Base-by-base conservation (phyloP, 1,140 invertebrate genomes). In the Trialeurodes vaporariorum region DNA sequence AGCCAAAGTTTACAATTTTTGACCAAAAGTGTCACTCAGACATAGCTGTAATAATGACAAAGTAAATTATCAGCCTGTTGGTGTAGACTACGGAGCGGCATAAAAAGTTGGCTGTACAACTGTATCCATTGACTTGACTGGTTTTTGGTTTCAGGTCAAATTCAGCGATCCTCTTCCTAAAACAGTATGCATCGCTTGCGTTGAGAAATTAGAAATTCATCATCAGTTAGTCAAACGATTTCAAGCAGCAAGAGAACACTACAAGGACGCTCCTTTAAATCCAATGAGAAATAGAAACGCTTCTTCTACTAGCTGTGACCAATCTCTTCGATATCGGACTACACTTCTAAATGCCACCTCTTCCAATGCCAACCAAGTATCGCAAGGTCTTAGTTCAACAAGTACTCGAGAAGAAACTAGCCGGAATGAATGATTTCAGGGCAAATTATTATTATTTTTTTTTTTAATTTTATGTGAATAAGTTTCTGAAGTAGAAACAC, bases 61-160 rank as follows among this genome's bases (percentile, higher is more conserved):
- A n/a, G n/a, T n/a, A n/a, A n/a, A n/a, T n/a, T n/a, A n/a, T n/a
- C n/a, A n/a, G n/a, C n/a, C n/a, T n/a, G n/a, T n/a, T n/a, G n/a
- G n/a, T n/a, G n/a, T n/a, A n/a, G n/a, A n/a, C n/a, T n/a, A n/a
- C n/a, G n/a, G n/a, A n/a, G n/a, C n/a, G n/a, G n/a, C n/a, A n/a
- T n/a, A n/a, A n/a, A n/a, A n/a, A n/a, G n/a, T n/a, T n/a, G n/a
- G n/a, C n/a, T n/a, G n/a, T n/a, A n/a, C n/a, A n/a, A n/a, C n/a
- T n/a, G n/a, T n/a, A n/a, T n/a, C 1, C 21, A 25, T 59, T 58
- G 26, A 65, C 23, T 12, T 58, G 59, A 25, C 1, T 66, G 22
- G 34, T 49, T 26, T 68, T 68, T 17, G 63, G 24, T 68, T 68
- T 68, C 58, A 68, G 67, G 64, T 68, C 13, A 64, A 68, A 25